Conservation (phyloP, 2,113 vertebrate genomes). For the Hipposideros armiger region DNA sequence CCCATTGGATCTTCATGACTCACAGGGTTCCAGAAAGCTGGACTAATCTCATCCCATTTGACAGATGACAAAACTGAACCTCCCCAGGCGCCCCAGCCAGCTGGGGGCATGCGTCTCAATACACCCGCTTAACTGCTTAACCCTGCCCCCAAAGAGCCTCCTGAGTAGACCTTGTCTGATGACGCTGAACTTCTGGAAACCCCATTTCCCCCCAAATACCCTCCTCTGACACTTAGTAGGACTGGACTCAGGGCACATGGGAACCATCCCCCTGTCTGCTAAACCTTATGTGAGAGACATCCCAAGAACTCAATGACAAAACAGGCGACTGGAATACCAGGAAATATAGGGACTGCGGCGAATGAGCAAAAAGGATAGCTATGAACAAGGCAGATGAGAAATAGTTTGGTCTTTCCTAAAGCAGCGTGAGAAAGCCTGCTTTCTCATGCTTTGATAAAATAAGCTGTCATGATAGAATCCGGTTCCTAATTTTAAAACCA, state of each 20-base stretch:
- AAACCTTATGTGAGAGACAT: accelerated
- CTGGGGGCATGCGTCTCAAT: not conserved
- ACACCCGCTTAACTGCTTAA: not conserved
- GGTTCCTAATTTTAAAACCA: not conserved
- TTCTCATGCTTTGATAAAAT: not conserved
- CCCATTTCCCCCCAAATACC: not conserved
- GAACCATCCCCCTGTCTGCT: not conserved
- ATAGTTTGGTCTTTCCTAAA: not conserved
- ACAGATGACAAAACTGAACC: not conserved
- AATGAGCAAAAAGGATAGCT: not conserved
- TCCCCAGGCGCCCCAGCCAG: not conserved
- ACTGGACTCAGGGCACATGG: no score
- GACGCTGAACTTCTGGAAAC: not conserved
- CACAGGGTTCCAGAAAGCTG: not conserved
- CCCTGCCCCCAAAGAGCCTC: not conserved
- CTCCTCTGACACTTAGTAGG: accelerated
- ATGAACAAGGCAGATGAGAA: not conserved
- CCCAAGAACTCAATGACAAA: not conserved
- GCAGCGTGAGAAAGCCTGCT: not conserved
- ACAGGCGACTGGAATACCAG: not conserved
- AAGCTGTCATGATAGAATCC: not conserved
- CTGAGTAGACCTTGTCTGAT: not conserved
- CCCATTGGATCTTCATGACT: not conserved
- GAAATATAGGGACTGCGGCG: not conserved
- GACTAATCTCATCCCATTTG: not conserved